These are phyloP conservation scores for Ephialtes manifestator DNA, from an alignment of 2,888 invertebrate species.

Conservation along the genomic window DNA sequence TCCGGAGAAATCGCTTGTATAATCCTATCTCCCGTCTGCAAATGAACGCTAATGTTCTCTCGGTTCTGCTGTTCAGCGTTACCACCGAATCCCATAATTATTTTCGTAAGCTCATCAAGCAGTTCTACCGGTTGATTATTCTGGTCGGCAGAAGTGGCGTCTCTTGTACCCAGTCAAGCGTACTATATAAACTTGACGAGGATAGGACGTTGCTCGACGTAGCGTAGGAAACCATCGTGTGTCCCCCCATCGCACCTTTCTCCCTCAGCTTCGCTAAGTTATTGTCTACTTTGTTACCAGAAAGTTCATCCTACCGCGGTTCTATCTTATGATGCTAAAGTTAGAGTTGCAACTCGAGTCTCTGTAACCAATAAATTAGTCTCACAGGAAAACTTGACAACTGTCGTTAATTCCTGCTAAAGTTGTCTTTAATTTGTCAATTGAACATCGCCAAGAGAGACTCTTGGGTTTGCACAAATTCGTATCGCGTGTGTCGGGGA, in stretches of 20 bases:
- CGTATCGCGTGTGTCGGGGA: not conserved
- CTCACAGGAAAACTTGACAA: slow-evolving; percentile 44
- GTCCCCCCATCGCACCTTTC: slow-evolving; percentile 24
- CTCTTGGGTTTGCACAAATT: not conserved
- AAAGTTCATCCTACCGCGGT: slow-evolving; percentile 36
- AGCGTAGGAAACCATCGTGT: not conserved
- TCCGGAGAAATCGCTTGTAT: slow-evolving; percentile 4
- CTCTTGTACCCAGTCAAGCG: not conserved
- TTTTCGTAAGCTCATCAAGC: slow-evolving; percentile 44
- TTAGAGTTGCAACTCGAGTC: slow-evolving; percentile 18
- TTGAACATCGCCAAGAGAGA: not conserved
- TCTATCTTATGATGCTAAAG: slow-evolving; percentile 47
- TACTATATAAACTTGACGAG: not conserved
- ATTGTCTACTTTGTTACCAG: not conserved
- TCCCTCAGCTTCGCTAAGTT: too few relatives aligned
- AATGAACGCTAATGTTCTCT: slow-evolving; percentile 24
- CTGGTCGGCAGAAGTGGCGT: not conserved
- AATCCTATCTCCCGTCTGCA: slow-evolving; percentile 29
- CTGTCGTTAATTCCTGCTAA: slow-evolving; percentile 49
- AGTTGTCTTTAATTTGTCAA: slow-evolving; percentile 12
- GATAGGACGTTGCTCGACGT: not conserved
- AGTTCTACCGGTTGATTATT: slow-evolving; percentile 1
- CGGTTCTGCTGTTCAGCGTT: not conserved
- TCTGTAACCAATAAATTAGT: slow-evolving; percentile 11
- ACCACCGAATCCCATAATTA: slow-evolving; percentile 21